Evolutionary conservation across 2,888 invertebrate genomes (phyloP), one percentile per base, ranked within the genome.

Genomic region (Eurois occulta): DNA sequence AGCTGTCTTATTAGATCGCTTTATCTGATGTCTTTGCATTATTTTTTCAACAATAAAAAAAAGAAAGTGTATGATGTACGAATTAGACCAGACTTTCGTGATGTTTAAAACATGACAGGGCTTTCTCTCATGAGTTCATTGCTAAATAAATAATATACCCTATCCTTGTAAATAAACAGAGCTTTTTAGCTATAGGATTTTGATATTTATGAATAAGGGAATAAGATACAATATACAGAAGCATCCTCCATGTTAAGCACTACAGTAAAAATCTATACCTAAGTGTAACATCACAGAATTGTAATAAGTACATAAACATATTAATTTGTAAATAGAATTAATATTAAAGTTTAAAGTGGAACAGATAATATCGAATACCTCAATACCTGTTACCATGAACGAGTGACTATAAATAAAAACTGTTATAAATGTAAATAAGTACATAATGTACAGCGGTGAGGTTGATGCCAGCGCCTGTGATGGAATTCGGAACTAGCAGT

Each of bases 311-410:
- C 75, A 67, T 81, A 80, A 79, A 78, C 74, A 81, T 85, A 88
- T 86, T 81, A 65, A 82, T 80, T 87, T 88, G 87, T 88, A 88
- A 87, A 88, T 88, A 87, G n/a, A 77, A 68, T 77, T 68, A 82
- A 77, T 72, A 74, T 64, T 81, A 82, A 82, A 64, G 2, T 73
- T 69, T 73, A 71, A 78, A 82, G 88, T 89, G 88, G 88, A 89
- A 89, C 89, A 89, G 82, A 81, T 86, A 82, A 84, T 87, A 86
- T 79, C 82, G 85, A 88, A 86, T 89, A 89, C 89, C 89, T 89
- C 89, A 89, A 80, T 86, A 85, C 73, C 87, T 88, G 89, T 89
- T 89, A 89, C 89, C 89, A 89, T 81, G 77, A 78, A 79, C 73
- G 69, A 78, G 75, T 81, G 77, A 85, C 60, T 80, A 28, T 43